Percentiles rank a stretch among this genome's conserved stretches.
These are phyloP conservation scores for Lycaena phlaeas DNA, from an alignment of 2,888 invertebrate genomes.

Conservation along the genomic window DNA sequence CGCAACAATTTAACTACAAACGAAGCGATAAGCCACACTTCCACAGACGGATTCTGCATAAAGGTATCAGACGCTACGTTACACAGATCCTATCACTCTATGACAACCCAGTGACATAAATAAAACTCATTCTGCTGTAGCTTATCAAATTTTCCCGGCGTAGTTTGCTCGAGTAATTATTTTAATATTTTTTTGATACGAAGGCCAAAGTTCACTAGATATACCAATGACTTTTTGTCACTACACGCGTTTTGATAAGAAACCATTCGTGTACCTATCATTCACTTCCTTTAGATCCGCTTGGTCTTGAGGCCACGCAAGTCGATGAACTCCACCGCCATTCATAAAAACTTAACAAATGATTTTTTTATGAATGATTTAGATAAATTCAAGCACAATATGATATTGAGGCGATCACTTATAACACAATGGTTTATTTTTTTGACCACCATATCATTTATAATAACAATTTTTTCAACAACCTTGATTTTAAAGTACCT, in stretches of 20 bases:
- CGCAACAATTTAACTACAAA: neutral
- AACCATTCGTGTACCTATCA: constrained; percentile 30
- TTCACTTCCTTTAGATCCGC: constrained; percentile 38
- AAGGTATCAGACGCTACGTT: constrained; percentile 3
- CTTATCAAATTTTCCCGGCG: neutral
- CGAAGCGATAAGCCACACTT: neutral
- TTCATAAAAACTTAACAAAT: constrained; percentile 2
- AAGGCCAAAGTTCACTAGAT: constrained; percentile 35
- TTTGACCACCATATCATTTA: no score
- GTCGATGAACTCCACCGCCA: constrained; percentile 11
- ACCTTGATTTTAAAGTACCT: no score
- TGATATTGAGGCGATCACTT: no score
- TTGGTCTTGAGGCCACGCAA: constrained; percentile 25
- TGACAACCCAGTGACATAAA: neutral
- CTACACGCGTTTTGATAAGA: constrained; percentile 35
- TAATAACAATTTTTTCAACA: no score
- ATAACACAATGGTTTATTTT: no score
- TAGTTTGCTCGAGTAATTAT: neutral
- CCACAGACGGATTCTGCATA: neutral
- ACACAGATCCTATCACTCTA: neutral
- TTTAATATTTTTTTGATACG: constrained; percentile 17
- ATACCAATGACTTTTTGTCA: constrained; percentile 39
- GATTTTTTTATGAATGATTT: neutral
- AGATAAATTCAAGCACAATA: no score
- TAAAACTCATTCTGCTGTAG: neutral